These are phyloP conservation scores for Hippasteria phrygiana DNA, from an alignment of 53 echinoderm and acorn worm species.

Conservation along the genomic window DNA sequence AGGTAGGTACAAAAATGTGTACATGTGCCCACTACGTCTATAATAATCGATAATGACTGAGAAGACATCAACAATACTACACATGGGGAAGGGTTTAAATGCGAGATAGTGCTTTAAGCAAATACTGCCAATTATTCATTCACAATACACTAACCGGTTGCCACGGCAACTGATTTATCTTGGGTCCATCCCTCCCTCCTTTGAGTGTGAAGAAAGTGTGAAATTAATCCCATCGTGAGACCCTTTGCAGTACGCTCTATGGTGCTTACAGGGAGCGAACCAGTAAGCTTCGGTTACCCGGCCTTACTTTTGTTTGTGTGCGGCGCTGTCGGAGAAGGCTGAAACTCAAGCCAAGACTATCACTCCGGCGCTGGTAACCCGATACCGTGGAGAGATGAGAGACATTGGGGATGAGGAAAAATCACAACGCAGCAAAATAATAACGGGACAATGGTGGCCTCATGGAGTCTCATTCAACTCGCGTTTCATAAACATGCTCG, in stretches of 20 bases:
- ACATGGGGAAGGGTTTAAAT: too few species aligned
- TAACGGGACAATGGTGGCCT: slow-evolving; percentile 39
- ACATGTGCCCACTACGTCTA: too few species aligned
- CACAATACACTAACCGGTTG: slow-evolving; percentile 42
- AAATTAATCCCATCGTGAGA: slow-evolving; percentile 46
- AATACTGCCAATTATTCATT: slow-evolving; percentile 43
- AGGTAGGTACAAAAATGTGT: too few species aligned
- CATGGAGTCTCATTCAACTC: slow-evolving; percentile 16
- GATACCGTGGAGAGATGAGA: slow-evolving; percentile 30
- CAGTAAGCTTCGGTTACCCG: slow-evolving; percentile 32
- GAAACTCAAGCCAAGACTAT: slow-evolving; percentile 46
- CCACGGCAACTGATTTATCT: slow-evolving; percentile 54
- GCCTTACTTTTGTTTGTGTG: slow-evolving; percentile 39
- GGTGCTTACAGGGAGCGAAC: slow-evolving; percentile 17
- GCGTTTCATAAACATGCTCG: slow-evolving; percentile 48
- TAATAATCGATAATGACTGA: too few species aligned
- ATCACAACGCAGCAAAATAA: slow-evolving; percentile 49
- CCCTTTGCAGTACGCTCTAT: slow-evolving; percentile 12
- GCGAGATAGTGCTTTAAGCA: too few species aligned
- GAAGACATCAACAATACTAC: too few species aligned
- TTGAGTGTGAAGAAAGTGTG: slow-evolving; percentile 17
- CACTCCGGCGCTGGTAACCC: slow-evolving; percentile 35
- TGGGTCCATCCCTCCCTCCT: background rate
- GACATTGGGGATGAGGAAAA: slow-evolving; percentile 42
- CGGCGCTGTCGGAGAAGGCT: background rate